phyloP scores from a whole-genome alignment of 2,888 invertebrate species.

The Carcina quercana region DNA sequence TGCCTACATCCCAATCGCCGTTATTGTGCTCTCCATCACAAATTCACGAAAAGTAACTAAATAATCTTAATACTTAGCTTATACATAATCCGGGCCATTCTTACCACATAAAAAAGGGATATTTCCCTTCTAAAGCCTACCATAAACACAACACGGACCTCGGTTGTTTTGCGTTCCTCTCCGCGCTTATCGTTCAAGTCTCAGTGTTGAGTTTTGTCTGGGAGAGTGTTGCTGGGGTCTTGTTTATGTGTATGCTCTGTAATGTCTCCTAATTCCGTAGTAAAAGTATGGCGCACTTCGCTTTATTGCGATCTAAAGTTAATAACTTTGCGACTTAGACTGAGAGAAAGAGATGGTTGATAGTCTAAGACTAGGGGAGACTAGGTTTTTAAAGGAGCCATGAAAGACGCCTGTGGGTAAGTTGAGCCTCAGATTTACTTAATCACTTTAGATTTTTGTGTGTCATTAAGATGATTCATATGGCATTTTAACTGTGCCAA shows the following conservation, averaged over 20 bases:
- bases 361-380: no score
- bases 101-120: constrained; percentile 67
- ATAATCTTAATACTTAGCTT: constrained; percentile 55
- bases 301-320: constrained; percentile 68
- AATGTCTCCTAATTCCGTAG: constrained; percentile 57
- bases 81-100: constrained; percentile 61
- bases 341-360: no score
- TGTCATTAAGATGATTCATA: no score
- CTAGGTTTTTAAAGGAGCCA: no score
- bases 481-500: no score
- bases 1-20: no score
- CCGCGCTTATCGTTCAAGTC: constrained; percentile 13
- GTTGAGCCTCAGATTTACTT: no score
- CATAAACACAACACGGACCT: constrained; percentile 50
- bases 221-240: constrained; percentile 1
- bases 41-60: constrained; percentile 26
- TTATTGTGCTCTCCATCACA: no score
- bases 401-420: no score
- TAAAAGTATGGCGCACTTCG: constrained; percentile 65
- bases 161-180: constrained; percentile 14
- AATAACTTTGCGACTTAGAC: constrained; percentile 58
- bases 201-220: constrained; percentile 22
- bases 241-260: constrained; percentile 29
- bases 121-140: constrained; percentile 62
- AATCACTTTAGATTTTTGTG: no score